Conservation (phyloP, 2,113 vertebrate species). For the Prunella himalayana region DNA sequence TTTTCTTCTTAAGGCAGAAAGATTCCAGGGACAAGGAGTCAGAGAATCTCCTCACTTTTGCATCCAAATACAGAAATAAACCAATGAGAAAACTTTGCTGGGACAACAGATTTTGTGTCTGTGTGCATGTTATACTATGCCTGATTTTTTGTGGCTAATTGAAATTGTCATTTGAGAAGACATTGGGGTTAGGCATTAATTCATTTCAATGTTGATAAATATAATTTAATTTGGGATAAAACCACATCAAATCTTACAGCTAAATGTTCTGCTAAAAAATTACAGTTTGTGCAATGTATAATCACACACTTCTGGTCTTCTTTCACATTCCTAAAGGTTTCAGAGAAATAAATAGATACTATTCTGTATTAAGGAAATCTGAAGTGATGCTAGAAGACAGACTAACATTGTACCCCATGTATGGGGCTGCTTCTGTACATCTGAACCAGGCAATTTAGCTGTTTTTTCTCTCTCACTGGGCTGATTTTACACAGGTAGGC, state of each 20-base stretch:
- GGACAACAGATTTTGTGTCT: neutral
- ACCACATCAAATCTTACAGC: neutral
- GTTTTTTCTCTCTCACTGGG: neutral
- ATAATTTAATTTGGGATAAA: neutral
- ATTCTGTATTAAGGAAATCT: neutral
- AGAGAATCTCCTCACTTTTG: neutral
- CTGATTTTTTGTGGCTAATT: neutral
- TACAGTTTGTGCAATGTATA: neutral
- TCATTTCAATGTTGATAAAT: neutral
- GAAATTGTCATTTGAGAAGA: neutral
- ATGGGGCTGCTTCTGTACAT: neutral
- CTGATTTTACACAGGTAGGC: neutral
- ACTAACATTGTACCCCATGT: neutral
- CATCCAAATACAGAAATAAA: neutral
- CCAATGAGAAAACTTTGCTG: neutral
- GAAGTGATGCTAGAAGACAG: neutral
- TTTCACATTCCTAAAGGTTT: neutral
- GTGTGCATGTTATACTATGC: neutral
- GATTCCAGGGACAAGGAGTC: neutral
- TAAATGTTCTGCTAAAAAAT: neutral
- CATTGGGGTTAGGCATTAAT: rapidly evolving
- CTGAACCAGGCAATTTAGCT: neutral
- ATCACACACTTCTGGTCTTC: neutral
- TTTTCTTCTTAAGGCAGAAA: neutral
- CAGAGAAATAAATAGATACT: neutral